These are phyloP conservation scores for Andrena marginata DNA, from an alignment of 2,888 invertebrate genomes.

Conservation along the genomic window DNA sequence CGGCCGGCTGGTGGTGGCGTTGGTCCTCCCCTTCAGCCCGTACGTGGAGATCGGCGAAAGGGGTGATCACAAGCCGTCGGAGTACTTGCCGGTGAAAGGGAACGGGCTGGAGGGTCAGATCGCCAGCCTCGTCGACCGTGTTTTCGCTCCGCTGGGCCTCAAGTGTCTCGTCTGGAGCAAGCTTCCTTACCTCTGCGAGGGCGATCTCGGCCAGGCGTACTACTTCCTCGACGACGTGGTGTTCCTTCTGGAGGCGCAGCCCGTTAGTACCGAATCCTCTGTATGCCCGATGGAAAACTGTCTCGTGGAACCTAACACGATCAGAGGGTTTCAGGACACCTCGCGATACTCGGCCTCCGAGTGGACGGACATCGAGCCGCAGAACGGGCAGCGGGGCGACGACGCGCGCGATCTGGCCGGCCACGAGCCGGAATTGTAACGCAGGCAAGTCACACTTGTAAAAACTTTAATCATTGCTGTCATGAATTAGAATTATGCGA, in stretches of 20 bases:
- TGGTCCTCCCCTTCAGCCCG: constrained; percentile 97
- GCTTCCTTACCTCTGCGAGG: constrained; percentile 98
- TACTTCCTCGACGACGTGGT: constrained; percentile 97
- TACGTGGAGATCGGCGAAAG: constrained; percentile 95
- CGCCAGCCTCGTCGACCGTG: constrained; percentile 88
- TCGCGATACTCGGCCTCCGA: constrained; percentile 53
- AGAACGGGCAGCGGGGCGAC: neutral
- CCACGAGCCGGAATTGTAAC: constrained; percentile 20
- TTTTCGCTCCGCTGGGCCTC: constrained; percentile 90
- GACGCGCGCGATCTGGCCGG: neutral
- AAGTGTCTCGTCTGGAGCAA: constrained; percentile 94
- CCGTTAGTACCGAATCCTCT: constrained; percentile 52
- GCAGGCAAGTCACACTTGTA: constrained; percentile 80
- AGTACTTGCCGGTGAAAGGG: constrained; percentile 90
- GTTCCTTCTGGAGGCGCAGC: constrained; percentile 89
- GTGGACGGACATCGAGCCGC: constrained; percentile 5
- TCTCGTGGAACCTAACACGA: constrained; percentile 6
- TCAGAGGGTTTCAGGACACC: constrained; percentile 60
- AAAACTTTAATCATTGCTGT: constrained; percentile 81
- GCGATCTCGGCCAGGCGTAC: constrained; percentile 95
- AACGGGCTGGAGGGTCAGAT: constrained; percentile 93
- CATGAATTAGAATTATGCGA: constrained; percentile 80
- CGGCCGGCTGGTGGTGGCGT: constrained; percentile 93
- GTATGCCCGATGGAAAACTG: neutral
- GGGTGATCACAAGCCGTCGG: constrained; percentile 90